phyloP scores from a whole-genome alignment of 2,797 vertebrate species.

The Furcifer pardalis region DNA sequence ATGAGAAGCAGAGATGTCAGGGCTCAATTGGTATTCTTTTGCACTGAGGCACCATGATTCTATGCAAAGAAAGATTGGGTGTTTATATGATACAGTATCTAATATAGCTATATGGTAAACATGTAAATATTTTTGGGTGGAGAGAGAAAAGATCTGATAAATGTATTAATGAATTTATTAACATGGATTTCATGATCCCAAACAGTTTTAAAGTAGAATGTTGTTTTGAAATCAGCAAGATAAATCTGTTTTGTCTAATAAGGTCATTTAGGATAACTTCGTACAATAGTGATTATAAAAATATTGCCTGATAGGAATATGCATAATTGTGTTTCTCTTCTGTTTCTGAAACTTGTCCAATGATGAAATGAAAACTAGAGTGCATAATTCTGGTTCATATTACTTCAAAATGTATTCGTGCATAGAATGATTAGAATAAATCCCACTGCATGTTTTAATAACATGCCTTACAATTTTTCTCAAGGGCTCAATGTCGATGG shows the following conservation, averaged over 20 bases:
- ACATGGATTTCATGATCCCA: conserved; percentile 1
- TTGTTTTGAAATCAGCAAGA: conserved; percentile 1
- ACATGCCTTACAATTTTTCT: conserved; percentile 58
- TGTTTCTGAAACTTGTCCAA: conserved; percentile 37
- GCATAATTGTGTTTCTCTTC: conserved; percentile 36
- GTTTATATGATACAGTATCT: not conserved
- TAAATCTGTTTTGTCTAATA: conserved; percentile 36
- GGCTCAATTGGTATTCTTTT: not conserved
- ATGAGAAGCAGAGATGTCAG: not conserved
- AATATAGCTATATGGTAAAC: not conserved
- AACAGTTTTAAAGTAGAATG: not conserved
- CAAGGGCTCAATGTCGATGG: conserved; percentile 54
- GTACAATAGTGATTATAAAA: conserved; percentile 35
- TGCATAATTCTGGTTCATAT: conserved; percentile 48
- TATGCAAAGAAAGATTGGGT: not conserved
- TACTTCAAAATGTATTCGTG: conserved; percentile 59
- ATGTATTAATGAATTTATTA: conserved; percentile 17
- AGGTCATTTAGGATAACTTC: conserved; percentile 34
- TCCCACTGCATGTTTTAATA: conserved; percentile 59
- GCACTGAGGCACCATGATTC: too few species aligned
- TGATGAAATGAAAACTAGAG: conserved; percentile 55
- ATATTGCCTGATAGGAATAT: not conserved
- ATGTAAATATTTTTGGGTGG: not conserved
- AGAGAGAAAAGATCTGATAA: not conserved
- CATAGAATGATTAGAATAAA: conserved; percentile 61